These are phyloP conservation scores for Eospalax fontanierii DNA, from an alignment of 2,797 vertebrate species.

Conservation along the genomic window DNA sequence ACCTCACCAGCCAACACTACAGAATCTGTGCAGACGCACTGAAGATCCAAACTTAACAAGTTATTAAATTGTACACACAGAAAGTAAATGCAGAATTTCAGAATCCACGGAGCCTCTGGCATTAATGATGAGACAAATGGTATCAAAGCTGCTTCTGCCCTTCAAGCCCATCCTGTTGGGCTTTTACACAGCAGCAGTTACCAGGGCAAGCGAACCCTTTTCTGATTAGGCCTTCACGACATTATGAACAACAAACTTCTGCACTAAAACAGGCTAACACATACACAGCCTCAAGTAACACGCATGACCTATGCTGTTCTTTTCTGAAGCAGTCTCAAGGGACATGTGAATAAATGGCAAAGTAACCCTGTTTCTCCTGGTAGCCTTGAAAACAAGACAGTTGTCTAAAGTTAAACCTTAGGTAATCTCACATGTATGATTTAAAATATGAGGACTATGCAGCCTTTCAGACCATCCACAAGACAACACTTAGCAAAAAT, in stretches of 20 bases:
- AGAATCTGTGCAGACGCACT: slow-evolving; percentile 92
- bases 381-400: slow-evolving; percentile 91
- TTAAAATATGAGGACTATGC: slow-evolving; percentile 93
- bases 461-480: slow-evolving; percentile 94
- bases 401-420: slow-evolving; percentile 92
- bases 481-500: slow-evolving; percentile 93
- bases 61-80: slow-evolving; percentile 96
- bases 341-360: slow-evolving; percentile 66
- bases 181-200: neutral
- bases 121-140: neutral
- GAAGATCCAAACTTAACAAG: slow-evolving; percentile 86
- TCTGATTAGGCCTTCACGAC: neutral
- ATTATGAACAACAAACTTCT: neutral
- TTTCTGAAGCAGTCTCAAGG: neutral
- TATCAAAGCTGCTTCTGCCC: neutral
- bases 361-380: slow-evolving; percentile 90
- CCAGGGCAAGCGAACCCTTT: neutral
- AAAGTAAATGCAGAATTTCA: slow-evolving; percentile 94
- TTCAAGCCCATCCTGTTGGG: neutral
- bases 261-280: neutral
- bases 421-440: slow-evolving; percentile 90
- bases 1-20: slow-evolving; percentile 90
- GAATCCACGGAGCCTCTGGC: neutral
- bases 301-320: neutral
- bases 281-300: neutral